phyloP scores from a whole-genome alignment of 35 echinoderm and acorn worm species.

The Hemicentrotus pulcherrimus region DNA sequence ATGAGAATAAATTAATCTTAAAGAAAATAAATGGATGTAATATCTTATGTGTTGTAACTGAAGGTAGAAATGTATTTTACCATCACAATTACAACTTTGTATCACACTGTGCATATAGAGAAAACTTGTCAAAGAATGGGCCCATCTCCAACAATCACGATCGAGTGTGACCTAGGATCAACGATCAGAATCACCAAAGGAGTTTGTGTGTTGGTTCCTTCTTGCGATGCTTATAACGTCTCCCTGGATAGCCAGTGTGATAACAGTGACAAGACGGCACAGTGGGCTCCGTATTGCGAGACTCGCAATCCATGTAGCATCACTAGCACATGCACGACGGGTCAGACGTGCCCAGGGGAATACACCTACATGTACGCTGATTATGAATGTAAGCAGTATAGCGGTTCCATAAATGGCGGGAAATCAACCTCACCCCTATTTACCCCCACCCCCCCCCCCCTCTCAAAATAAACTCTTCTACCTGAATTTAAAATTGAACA shows the following conservation, averaged over 20 bases:
- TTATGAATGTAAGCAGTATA: not conserved
- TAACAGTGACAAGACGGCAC: not conserved
- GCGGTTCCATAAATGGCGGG: too few relatives aligned
- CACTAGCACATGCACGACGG: not conserved
- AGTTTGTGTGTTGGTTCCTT: not conserved
- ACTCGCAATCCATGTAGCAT: not conserved
- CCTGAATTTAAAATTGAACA: too few relatives aligned
- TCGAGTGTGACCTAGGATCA: not conserved
- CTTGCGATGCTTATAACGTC: not conserved
- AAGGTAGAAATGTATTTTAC: too few relatives aligned
- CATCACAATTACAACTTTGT: too few relatives aligned
- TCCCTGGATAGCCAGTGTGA: not conserved
- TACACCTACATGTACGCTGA: not conserved
- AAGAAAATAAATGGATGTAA: too few relatives aligned
- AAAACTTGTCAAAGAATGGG: not conserved
- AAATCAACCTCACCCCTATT: too few relatives aligned
- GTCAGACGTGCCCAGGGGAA: not conserved
- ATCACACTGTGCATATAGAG: not conserved
- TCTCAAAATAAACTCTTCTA: too few relatives aligned
- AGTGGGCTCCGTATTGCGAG: not conserved
- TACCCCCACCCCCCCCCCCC: too few relatives aligned
- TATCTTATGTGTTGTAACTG: too few relatives aligned
- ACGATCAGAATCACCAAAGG: not conserved
- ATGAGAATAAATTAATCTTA: too few relatives aligned
- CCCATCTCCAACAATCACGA: not conserved